Evolutionary conservation across 2,113 vertebrate genomes (phyloP), one percentile per base, ranked within the genome.

Genomic region (Aplodontia rufa): DNA sequence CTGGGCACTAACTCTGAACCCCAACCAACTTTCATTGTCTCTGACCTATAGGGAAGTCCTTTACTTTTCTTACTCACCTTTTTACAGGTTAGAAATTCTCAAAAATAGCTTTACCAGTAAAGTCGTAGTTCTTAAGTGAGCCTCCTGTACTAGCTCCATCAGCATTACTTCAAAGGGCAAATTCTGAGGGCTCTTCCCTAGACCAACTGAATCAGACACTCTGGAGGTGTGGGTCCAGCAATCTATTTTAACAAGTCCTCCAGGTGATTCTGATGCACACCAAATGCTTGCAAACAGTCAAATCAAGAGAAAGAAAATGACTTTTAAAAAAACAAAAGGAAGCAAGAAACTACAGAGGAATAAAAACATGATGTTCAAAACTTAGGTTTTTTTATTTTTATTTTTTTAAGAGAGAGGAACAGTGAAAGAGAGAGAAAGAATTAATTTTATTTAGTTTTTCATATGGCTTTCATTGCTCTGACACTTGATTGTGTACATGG

Each of bases 81-180:
- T 68, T 85, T 45, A 69, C 4, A 17, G 10, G 69, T 74, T 75
- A 69, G 88, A 84, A 45, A 79, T 68, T 62, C 89, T 81, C 82
- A 84, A 74, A 90, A 81, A 47, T 68, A 71, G 55, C 68, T 94
- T 92, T 87, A 49, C 28, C 91, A 58, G 58, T 75, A 72, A 64
- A 93, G 58, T 80, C 79, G 53, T 94, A 60, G 78, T 55, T 96
- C 60, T 90, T 85, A 72, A 90, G 71, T 64, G 20, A 83, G 79
- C 88, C 89, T 76, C n/a, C 51, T 58, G 19, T 82, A 72, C 55
- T 58, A 82, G 40, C 82, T 91, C n/a, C 35, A 49, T 96, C 85
- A 82, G 45, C 40, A 76, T 37, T 35, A 79, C 28, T 78, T 92
- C 69, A 51, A 82, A 64, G 42, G 60, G 30, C 32, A 92, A 71